Base-by-base conservation (phyloP, 2,888 invertebrate species). In the Andrena haemorrhoa region DNA sequence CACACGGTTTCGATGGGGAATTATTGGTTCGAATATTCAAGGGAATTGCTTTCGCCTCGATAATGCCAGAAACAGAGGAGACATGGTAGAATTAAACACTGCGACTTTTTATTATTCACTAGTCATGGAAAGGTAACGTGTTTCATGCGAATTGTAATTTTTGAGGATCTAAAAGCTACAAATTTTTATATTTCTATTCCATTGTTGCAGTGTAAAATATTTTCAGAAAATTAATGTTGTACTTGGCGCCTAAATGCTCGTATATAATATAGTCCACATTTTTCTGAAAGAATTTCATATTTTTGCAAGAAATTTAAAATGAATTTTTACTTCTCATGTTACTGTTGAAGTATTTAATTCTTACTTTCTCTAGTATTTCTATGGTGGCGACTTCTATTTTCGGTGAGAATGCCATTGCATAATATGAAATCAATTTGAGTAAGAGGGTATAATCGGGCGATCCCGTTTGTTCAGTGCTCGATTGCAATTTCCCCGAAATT, bases 31-130 rank as follows among this genome's bases (percentile, higher is more conserved):
- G 56, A 69, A 69, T 58, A 75, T 83, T 69, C 75, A 61, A 66
- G 41, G 83, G 72, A 79, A 83, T 83, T 79, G 61, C 47, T 83
- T 68, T 73, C 64, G 51, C 65, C 41, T 49, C 63, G 70, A 53
- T 71, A 61, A 65, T 60, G 35, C 63, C 58, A 20, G 60, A 69
- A 75, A 83, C 78, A 71, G 35, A 33, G 68, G 58, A 69, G 41
- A 69, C 68, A 76, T 29, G 31, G 33, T 10, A 12, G 23, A 53
- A 51, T 16, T 51, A 66, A 53, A 66, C 31, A 33, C 51, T 53
- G 23, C 26, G 35, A 58, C 10, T 33, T 33, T 6, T n/a, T 20
- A 16, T 8, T 41, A n/a, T 26, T 8, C 29, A 23, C 23, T 8
- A 1, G 23, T 26, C 20, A 2, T 23, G 12, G 10, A 12, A 23